Conservation (phyloP, 2,113 vertebrate species). For the Melanotaenia duboulayi region DNA sequence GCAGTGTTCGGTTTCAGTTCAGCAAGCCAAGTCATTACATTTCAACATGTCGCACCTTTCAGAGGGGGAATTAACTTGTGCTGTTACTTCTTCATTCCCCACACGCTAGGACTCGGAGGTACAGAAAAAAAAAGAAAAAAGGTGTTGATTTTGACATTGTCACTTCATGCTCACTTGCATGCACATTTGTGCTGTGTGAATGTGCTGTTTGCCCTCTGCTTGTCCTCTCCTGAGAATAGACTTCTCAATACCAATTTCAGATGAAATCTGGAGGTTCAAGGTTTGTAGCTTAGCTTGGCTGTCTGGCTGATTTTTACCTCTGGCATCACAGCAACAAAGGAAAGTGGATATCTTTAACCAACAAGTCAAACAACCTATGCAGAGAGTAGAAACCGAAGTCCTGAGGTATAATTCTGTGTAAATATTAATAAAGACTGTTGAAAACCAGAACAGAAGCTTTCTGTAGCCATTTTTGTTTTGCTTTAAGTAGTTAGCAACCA, state of each 20-base stretch:
- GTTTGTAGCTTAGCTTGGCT: conserved; percentile 42
- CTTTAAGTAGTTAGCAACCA: background rate
- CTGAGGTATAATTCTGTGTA: background rate
- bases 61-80: conserved; percentile 72
- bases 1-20: conserved; percentile 82
- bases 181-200: conserved; percentile 23
- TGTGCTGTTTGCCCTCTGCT: conserved; percentile 41
- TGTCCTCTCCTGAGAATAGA: conserved; percentile 47
- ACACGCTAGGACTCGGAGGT: conserved; percentile 57
- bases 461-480: no score
- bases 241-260: conserved; percentile 46
- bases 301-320: conserved; percentile 53
- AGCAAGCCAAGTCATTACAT: conserved; percentile 84
- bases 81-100: conserved; percentile 75
- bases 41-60: conserved; percentile 79
- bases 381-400: conserved; percentile 9
- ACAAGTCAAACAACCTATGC: conserved; percentile 10
- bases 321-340: conserved; percentile 51
- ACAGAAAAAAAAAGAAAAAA: background rate
- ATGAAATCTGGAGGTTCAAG: conserved; percentile 37
- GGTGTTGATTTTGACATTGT: conserved; percentile 61
- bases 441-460: background rate
- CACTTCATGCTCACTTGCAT: conserved; percentile 44
- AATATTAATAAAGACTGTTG: background rate
- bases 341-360: conserved; percentile 35